Base-by-base conservation (phyloP, 1,140 invertebrate genomes). In the Cydia pomonella region DNA sequence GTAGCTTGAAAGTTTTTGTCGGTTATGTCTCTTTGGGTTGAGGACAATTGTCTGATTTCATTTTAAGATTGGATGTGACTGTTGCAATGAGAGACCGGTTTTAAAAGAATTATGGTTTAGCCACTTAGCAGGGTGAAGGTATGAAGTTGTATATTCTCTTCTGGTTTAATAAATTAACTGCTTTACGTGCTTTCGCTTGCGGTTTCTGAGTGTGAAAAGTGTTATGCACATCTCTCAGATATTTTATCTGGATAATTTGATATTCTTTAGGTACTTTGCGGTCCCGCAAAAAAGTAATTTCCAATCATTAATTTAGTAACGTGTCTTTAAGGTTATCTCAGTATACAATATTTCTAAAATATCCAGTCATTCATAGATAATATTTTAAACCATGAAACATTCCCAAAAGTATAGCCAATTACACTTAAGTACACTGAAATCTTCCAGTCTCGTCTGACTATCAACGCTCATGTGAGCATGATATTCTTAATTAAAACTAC, bases 41-140 rank as follows among this genome's bases (percentile, higher is more conserved):
- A 59, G 21, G 3, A 12, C 53, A 12, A n/a, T 59, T 0, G n/a
- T 23, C 10, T 23, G 53, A 59, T 59, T 59, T 59, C 6, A 59
- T 59, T 59, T 21, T 59, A 59, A 59, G 53, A 59, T 59, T 59
- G 53, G 53, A 59, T 59, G 53, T 59, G 47, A 50, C 47, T 50
- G 21, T 59, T 59, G 21, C 23, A 59, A 23, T 59, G 53, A 21
- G 53, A 23, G 21, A 59, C 53, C 53, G 18, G 53, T 23, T 59
- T 47, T 53, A 53, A 53, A 53, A 53, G n/a, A 53, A 53, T 53
- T 53, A 53, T 53, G 50, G n/a, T 53, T 53, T 10, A 59, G 53
- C 21, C 53, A 59, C 21, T 59, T 59, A 59, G 10, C 18, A 59
- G 53, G 53, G 53, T 59, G 53, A 1, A 23, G 53, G 21, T 59